Base-by-base conservation (phyloP, 2,888 invertebrate species). In the Anoncus sp. region DNA sequence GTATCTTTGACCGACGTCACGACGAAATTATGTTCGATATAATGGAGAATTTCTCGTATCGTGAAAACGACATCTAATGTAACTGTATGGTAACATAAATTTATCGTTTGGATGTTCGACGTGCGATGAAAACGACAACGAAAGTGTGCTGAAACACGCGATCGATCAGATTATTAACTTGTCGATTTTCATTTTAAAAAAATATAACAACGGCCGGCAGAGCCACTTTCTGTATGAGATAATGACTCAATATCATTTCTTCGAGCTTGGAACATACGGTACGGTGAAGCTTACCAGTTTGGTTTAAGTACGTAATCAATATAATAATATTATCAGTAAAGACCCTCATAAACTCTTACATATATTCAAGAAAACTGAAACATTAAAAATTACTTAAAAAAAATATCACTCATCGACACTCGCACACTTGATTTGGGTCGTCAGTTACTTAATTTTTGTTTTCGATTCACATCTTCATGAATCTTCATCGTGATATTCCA, bases 1-100 rank as follows among this genome's bases (percentile, higher is more conserved):
- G 22, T 9, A 16, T 38, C 49, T 43, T 75, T 51, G 59, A 59
- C 53, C 62, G 47, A 40, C 55, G 62, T 67, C 43, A 67, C 51
- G 47, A 67, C 12, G 43, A 51, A 67, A 67, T 72, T 67, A 72
- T 77, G 72, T 77, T 77, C 77, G 77, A 77, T 77, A 77, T 63
- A 63, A 57, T 55, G 12, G 27, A 66, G 45, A 57, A 66, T 71
- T 65, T 66, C 59, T 43, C 69, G 45, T 60, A 66, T 51, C 43
- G 65, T 45, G 18, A 51, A 43, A 71, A 65, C 60, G 10, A 65
- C 59, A 51, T 40, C 53, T 27, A 31, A 10, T 62, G 16, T 60
- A 65, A 18, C 14, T 51, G 43, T 67, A n/a, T 20, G 47, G 43
- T 7, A 31, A 45, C 45, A 12, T 18, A 35, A 16, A 67, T 74